Evolutionary conservation across 1,140 invertebrate species (phyloP), one percentile per base, ranked within the genome.

Genomic region (Wasmannia auropunctata): DNA sequence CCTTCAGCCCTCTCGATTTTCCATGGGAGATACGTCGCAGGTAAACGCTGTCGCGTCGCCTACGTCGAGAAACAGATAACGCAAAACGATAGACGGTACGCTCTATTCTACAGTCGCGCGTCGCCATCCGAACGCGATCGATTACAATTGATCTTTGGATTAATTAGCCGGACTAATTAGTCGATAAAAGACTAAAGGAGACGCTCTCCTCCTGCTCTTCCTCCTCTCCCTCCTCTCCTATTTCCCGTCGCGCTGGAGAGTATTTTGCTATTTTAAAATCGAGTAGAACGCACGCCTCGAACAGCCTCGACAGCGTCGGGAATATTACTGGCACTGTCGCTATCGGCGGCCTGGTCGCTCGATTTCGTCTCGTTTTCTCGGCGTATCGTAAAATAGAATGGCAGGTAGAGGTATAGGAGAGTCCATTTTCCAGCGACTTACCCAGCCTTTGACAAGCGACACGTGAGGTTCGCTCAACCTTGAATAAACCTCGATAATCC

Each of bases 401-500:
- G 2, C 10, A 60, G 34, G 16, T 10, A n/a, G 28, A 40, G n/a
- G 28, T 40, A 69, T 40, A 80, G 67, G 28, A 56, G 67, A 74
- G 51, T 74, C 28, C 67, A 74, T 83, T 83, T 83, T 83, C 79
- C 79, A 83, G 67, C 67, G 79, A 43, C 51, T 83, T 74, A 83
- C 51, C 14, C 56, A 37, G 34, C 67, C 79, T 83, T 83, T 83
- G 79, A 83, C 67, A 83, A 83, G 51, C 51, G 79, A 83, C 67
- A 83, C 79, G 79, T 83, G 67, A 83, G 67, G 79, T 46, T 83
- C 67, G 37, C 67, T 74, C 79, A 74, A 83, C 67, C 79, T 83
- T 74, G 79, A 83, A 74, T 60, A 83, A 83, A 46, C 28, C 51
- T 56, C 67, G 6, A 25, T 51, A 54, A 43, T 3, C 62, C 62